Conservation (phyloP, 2,888 invertebrate genomes). For the Gerris lacustris region DNA sequence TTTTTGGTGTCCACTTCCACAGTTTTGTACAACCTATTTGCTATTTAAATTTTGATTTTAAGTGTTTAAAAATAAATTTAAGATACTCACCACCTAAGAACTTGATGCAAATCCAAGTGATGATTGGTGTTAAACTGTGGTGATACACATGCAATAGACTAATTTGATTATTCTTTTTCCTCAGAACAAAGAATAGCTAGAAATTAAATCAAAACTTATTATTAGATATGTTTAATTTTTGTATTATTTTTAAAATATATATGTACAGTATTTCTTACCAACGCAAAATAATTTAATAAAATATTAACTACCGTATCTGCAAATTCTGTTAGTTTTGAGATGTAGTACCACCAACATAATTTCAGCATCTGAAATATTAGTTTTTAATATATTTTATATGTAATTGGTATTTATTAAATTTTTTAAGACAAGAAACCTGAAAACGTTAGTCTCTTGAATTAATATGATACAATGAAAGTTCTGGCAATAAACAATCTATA, state of each 20-base stretch:
- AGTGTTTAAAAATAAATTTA: neutral
- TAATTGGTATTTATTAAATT: too few relatives aligned
- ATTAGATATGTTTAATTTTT: neutral
- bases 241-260: too few relatives aligned
- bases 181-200: conserved; percentile 60
- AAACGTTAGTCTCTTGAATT: too few relatives aligned
- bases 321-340: conserved; percentile 78
- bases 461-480: too few relatives aligned
- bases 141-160: conserved; percentile 75
- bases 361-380: conserved; percentile 58
- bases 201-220: conserved; percentile 23
- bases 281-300: neutral
- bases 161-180: conserved; percentile 75
- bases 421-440: too few relatives aligned
- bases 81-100: conserved; percentile 52
- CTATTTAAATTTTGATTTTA: neutral
- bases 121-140: conserved; percentile 64
- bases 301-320: conserved; percentile 50
- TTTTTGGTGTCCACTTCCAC: too few relatives aligned
- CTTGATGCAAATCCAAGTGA: conserved; percentile 65
- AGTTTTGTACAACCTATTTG: neutral
- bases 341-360: conserved; percentile 80
- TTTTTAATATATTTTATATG: neutral
- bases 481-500: too few relatives aligned
- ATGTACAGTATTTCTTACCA: too few relatives aligned